These are phyloP conservation scores for Silurus asotus DNA, from an alignment of 2,113 vertebrate species.

Conservation along the genomic window DNA sequence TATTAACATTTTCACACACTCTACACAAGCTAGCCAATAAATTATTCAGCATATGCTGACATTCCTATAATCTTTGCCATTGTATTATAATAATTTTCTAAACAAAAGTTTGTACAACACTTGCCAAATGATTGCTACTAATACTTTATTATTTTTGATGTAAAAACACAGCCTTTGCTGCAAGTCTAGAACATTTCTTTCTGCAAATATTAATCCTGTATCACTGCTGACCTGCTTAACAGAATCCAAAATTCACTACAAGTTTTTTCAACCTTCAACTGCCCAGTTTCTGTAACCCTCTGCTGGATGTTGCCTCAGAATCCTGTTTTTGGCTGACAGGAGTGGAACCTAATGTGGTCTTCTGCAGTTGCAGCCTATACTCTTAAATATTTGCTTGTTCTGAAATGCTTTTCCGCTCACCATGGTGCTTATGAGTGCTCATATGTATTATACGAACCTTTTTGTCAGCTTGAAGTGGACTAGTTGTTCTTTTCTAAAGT, in stretches of 20 bases:
- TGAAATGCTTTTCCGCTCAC: too few species aligned
- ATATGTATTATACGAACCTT: too few species aligned
- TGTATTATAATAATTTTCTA: not conserved
- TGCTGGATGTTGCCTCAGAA: not conserved
- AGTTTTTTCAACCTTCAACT: not conserved
- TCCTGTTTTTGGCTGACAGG: not conserved
- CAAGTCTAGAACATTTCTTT: not conserved
- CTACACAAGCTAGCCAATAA: not conserved
- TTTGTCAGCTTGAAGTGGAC: too few species aligned
- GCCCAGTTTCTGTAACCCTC: not conserved
- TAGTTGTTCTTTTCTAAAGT: too few species aligned
- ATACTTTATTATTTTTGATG: slow-evolving; percentile 9
- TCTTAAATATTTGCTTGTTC: not conserved
- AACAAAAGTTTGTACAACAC: not conserved
- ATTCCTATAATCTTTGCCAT: not conserved
- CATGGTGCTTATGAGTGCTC: too few species aligned
- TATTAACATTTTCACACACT: too few species aligned
- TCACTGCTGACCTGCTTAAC: not conserved
- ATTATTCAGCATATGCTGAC: not conserved
- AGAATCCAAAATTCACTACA: not conserved
- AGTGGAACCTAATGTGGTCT: not conserved
- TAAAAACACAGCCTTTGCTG: not conserved
- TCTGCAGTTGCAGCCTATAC: not conserved
- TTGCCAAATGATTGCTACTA: not conserved
- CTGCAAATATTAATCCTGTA: not conserved